Percentiles rank a stretch among this genome's conserved stretches.
phyloP scores from a whole-genome alignment of 2,888 invertebrate genomes.

The Phyllotreta striolata region DNA sequence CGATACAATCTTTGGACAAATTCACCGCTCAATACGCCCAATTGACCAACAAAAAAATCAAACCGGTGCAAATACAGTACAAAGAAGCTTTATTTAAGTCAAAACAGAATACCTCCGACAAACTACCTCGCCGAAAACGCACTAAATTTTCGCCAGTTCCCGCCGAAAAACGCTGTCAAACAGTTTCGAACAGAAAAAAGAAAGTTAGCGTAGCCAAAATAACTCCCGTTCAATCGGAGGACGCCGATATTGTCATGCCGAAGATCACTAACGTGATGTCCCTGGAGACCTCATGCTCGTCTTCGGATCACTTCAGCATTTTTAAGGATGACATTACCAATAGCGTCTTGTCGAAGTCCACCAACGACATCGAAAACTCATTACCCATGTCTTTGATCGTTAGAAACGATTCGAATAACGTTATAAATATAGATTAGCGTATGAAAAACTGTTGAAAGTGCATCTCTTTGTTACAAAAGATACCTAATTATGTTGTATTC shows the following conservation, averaged over 20 bases:
- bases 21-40: no score
- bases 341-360: not conserved
- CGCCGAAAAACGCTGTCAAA: not conserved
- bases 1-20: no score
- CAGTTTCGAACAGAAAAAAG: not conserved
- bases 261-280: slow-evolving; percentile 31
- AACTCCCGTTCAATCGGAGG: not conserved
- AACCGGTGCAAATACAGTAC: no score
- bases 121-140: no score
- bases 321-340: not conserved
- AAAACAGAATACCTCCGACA: no score
- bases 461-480: no score
- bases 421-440: slow-evolving; percentile 13
- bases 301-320: not conserved
- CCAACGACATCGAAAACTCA: slow-evolving; percentile 29
- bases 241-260: slow-evolving; percentile 15
- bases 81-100: not conserved
- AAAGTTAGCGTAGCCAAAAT: slow-evolving; percentile 19
- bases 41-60: no score
- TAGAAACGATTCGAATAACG: slow-evolving; percentile 5
- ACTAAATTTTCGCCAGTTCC: not conserved
- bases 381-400: slow-evolving; percentile 33
- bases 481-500: no score
- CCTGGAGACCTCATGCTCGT: not conserved
- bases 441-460: no score